Evolutionary conservation across 2,888 invertebrate species (phyloP), one percentile per base, ranked within the genome.

Genomic region (Apotomis capreana): DNA sequence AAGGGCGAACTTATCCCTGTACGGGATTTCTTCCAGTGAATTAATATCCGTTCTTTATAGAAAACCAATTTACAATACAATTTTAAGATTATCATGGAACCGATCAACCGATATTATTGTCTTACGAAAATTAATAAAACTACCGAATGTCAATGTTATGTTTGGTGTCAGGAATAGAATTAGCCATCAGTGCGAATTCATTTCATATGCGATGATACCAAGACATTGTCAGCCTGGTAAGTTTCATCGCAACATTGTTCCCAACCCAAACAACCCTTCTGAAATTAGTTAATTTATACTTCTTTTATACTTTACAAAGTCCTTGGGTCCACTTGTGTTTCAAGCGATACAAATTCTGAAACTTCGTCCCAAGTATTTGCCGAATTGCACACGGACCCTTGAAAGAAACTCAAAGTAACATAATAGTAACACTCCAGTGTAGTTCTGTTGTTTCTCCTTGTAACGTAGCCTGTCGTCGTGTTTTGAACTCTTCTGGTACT

Each of bases 321-420:
- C 36, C 36, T n/a, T 12, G 40, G 26, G 55, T 26, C 44, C 55
- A 58, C 68, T 44, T 68, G 49, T 49, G 55, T 58, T 58, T 51
- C 49, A 68, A 13, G 60, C 58, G 8, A 67, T 51, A 58, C 54
- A 70, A 55, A 55, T 55, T 62, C 44, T 61, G 36, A 37, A 40
- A 71, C 51, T 57, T 51, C 37, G 49, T 49, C 6, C 70, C 36
- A 57, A 58, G 62, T 62, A 71, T 52, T 54, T 51, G 54, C 71
- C 58, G 57, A 72, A 68, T 68, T 68, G 58, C 51, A 54, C 68
- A 52, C 51, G 26, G 62, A 72, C 72, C 72, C 72, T 68, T 52
- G 57, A 64, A 70, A 62, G 61, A 61, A 71, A 67, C 70, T 62
- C 71, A 40, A 67, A 67, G 57, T 68, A 70, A 55, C 63, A 49